phyloP scores from a whole-genome alignment of 2,113 vertebrate genomes.

The Solea senegalensis region DNA sequence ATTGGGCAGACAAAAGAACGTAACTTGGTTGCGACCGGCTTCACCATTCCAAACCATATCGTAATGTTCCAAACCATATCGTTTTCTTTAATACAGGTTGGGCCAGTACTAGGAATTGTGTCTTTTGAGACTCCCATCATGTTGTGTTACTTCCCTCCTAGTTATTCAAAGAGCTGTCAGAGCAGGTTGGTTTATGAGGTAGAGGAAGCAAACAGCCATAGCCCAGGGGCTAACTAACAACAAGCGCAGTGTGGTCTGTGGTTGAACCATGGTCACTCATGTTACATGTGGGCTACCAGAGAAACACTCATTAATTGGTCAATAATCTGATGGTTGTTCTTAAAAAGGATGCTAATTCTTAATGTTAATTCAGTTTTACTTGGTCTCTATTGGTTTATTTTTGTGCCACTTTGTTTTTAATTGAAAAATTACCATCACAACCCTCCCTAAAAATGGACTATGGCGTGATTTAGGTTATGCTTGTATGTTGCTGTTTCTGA shows the following conservation, averaged over 20 bases:
- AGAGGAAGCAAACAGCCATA: slow-evolving; percentile 28
- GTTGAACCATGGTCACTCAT: slow-evolving; percentile 32
- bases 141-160: too few relatives aligned
- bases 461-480: background rate
- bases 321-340: slow-evolving; percentile 12
- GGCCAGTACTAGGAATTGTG: too few relatives aligned
- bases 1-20: too few relatives aligned
- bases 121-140: too few relatives aligned
- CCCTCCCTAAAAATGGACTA: background rate
- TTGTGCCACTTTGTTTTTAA: background rate
- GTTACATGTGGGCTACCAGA: slow-evolving; percentile 45
- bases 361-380: background rate
- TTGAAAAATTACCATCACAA: background rate
- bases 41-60: too few relatives aligned
- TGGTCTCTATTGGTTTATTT: background rate
- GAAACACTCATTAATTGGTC: slow-evolving; percentile 20
- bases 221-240: slow-evolving; percentile 14
- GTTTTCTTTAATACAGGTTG: too few relatives aligned
- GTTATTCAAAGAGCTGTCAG: slow-evolving; percentile 14
- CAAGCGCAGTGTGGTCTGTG: slow-evolving; percentile 34
- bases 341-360: background rate
- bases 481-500: background rate
- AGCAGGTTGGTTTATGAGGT: slow-evolving; percentile 48
- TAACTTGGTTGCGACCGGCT: too few relatives aligned
- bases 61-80: too few relatives aligned